phyloP scores from a whole-genome alignment of 2,888 invertebrate genomes.

The Dynastes grantii region DNA sequence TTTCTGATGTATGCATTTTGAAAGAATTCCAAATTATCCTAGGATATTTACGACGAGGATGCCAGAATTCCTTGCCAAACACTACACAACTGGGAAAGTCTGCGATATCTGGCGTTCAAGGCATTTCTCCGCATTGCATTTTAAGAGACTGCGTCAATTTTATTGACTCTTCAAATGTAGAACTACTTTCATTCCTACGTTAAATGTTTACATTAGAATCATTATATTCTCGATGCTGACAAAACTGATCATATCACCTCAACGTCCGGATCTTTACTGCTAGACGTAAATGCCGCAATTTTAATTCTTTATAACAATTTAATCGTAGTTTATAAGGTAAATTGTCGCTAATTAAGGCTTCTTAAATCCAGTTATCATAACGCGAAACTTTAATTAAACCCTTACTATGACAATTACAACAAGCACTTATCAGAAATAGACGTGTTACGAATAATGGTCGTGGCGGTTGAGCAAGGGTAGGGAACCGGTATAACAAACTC shows the following conservation, averaged over 20 bases:
- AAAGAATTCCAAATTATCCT: constrained; percentile 46
- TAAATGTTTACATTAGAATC: no score
- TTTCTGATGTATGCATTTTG: constrained; percentile 46
- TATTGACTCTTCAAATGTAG: not conserved
- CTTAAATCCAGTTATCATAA: constrained; percentile 32
- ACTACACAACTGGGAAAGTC: constrained; percentile 33
- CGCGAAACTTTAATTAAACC: constrained; percentile 41
- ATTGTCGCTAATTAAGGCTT: constrained; percentile 6
- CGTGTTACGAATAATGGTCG: constrained; percentile 46
- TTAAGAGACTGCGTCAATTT: not conserved
- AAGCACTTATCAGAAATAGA: constrained; percentile 39
- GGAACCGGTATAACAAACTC: constrained; percentile 45
- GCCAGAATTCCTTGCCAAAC: constrained; percentile 45
- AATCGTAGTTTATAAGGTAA: no score
- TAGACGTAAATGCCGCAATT: not conserved
- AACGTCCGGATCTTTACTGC: not conserved
- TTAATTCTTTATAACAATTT: not conserved
- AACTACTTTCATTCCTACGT: not conserved
- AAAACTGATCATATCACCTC: no score
- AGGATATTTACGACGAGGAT: constrained; percentile 13
- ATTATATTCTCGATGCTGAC: no score
- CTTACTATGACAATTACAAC: constrained; percentile 36
- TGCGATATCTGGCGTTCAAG: not conserved
- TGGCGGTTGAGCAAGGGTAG: constrained; percentile 43
- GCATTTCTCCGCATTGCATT: constrained; percentile 9